Conservation (phyloP, 2,888 invertebrate species). For the Xylota sylvarum region DNA sequence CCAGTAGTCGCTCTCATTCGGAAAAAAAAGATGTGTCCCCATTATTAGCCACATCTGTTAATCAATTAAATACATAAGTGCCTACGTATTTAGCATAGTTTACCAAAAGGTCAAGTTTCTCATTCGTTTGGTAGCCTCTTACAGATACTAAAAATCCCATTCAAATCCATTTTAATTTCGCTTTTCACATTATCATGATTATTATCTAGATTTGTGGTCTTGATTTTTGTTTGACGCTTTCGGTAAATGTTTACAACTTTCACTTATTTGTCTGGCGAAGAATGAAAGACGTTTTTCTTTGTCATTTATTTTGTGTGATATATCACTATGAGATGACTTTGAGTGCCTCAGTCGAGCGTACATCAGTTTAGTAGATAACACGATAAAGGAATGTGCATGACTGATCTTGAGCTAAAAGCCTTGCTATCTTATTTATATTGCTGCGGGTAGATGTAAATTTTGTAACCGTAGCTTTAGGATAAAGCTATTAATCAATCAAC, state of each 20-base stretch:
- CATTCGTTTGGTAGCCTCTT: background rate
- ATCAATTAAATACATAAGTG: slow-evolving; percentile 7
- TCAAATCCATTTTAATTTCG: slow-evolving; percentile 34
- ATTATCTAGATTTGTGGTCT: slow-evolving; percentile 41
- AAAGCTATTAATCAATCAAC: slow-evolving; percentile 31
- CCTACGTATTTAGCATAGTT: slow-evolving; percentile 25
- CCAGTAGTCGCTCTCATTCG: slow-evolving; percentile 9
- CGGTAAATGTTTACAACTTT: slow-evolving; percentile 52
- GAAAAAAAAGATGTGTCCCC: background rate
- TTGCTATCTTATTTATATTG: slow-evolving; percentile 18
- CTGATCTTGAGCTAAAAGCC: slow-evolving; percentile 43
- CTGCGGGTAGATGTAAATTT: slow-evolving; percentile 37
- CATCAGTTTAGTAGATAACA: slow-evolving; percentile 30
- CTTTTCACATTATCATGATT: slow-evolving; percentile 16
- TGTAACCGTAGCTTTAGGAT: slow-evolving; percentile 21
- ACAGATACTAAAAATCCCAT: slow-evolving; percentile 26
- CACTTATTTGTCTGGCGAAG: slow-evolving; percentile 47
- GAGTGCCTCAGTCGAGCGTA: slow-evolving; percentile 19
- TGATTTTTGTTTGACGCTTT: slow-evolving; percentile 37
- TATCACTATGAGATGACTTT: slow-evolving; percentile 38
- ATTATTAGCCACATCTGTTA: slow-evolving; percentile 9
- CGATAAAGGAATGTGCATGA: slow-evolving; percentile 15
- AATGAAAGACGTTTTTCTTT: slow-evolving; percentile 24
- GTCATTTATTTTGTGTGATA: slow-evolving; percentile 26
- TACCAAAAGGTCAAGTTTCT: slow-evolving; percentile 31